Conservation (phyloP, 2,888 invertebrate genomes). For the Anthophora plumipes region DNA sequence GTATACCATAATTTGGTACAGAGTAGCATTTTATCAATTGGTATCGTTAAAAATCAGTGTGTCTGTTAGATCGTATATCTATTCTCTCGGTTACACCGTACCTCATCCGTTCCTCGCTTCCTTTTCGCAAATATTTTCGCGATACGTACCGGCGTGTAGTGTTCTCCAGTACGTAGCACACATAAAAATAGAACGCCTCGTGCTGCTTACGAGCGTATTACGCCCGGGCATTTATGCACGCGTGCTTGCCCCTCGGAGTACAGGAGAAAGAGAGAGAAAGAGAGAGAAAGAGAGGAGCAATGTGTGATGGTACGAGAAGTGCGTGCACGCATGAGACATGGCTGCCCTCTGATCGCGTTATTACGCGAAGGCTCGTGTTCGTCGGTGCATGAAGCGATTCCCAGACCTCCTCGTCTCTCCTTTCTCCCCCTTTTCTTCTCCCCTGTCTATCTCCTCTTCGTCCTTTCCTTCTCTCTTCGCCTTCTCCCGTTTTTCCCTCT, state of each 20-base stretch:
- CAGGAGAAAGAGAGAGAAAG: not conserved
- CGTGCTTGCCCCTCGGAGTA: conserved; percentile 42
- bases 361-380: conserved; percentile 79
- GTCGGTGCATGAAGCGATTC: conserved; percentile 80
- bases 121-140: conserved; percentile 15
- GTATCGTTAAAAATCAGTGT: too few species aligned
- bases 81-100: not conserved
- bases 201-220: conserved; percentile 46
- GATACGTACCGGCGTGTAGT: not conserved
- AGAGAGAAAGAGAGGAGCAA: conserved; percentile 3
- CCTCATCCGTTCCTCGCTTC: not conserved
- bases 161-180: conserved; percentile 27
- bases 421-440: conserved; percentile 10
- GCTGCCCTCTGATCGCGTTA: conserved; percentile 77
- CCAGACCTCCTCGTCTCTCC: conserved; percentile 63
- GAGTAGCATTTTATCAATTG: too few species aligned
- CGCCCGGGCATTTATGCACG: conserved; percentile 49
- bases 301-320: conserved; percentile 54
- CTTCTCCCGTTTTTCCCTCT: conserved; percentile 23
- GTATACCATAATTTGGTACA: too few species aligned
- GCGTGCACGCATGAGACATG: conserved; percentile 69
- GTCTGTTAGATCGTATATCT: not conserved
- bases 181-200: conserved; percentile 64
- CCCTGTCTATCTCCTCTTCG: conserved; percentile 19
- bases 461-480: conserved; percentile 25